Conservation (phyloP, 2,888 invertebrate genomes). For the Dasypolia templi region DNA sequence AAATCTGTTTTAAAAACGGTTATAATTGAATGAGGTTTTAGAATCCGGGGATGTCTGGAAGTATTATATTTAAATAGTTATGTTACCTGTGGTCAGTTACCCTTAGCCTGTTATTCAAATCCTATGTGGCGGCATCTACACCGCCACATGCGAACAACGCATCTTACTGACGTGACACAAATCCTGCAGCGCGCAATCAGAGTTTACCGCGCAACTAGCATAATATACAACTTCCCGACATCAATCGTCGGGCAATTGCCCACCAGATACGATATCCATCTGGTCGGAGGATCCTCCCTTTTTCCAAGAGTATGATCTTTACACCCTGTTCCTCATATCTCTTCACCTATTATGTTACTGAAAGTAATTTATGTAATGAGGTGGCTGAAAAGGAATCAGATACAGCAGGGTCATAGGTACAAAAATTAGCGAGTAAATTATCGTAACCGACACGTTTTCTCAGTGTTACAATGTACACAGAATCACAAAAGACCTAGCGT, state of each 20-base stretch:
- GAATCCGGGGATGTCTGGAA: background rate
- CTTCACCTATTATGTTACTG: background rate
- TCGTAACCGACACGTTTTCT: background rate
- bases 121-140: too few relatives aligned
- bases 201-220: too few relatives aligned
- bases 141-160: too few relatives aligned
- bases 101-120: background rate
- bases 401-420: background rate
- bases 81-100: background rate
- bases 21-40: background rate
- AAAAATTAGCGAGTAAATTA: background rate
- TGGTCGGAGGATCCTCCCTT: too few relatives aligned
- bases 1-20: background rate
- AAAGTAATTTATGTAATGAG: background rate
- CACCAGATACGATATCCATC: too few relatives aligned
- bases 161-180: too few relatives aligned
- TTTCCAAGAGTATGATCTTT: too few relatives aligned
- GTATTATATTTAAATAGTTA: background rate
- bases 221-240: too few relatives aligned
- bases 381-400: background rate
- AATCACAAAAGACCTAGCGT: slow-evolving; percentile 23
- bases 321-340: too few relatives aligned
- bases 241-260: too few relatives aligned
- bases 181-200: too few relatives aligned
- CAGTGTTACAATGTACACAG: slow-evolving; percentile 6